Base-by-base conservation (phyloP, 23 tunicate species). In the Clavelina lepadiformis region DNA sequence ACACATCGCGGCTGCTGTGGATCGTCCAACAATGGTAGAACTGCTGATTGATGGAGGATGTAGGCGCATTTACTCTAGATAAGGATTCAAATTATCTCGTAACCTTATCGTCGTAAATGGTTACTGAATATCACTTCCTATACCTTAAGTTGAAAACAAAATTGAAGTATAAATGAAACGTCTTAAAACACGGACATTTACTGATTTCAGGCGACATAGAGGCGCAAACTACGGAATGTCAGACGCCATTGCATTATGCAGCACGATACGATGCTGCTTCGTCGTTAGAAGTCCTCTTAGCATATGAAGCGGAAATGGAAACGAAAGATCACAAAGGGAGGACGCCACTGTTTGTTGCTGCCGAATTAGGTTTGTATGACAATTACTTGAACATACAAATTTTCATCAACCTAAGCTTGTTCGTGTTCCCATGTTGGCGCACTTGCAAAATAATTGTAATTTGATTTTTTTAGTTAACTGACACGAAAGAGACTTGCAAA, bases 241-340 rank as follows among this genome's bases (percentile, higher is more conserved):
- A 86, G 46, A 86, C 95, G 0, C 86, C 86, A 2, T 62, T 86
- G 38, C 95, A 86, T 72, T 78, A 33, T 59, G 95, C 95, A 19
- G 95, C 95, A 33, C 51, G 95, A n/a, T 71, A 72, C 46, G 95
- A 86, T 56, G 95, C 95, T 5, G 73, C 65, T 1, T 73, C 77
- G 7, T 68, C 93, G 13, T 50, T 82, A n/a, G 63, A 69, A 69
- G 50, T 62, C 3, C 78, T 84, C 25, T n/a, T 77, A 3, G 51
- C 77, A 61, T 41, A 37, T 19, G 73, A 65, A 2, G 85, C 93
- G 1, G 64, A 84, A 13, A 78, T 35, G 0, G 93, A 84, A 66
- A 61, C 78, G 23, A 35, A 53, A 27, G 93, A 84, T 35, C 72
- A 78, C 54, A 46, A 57, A 37, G n/a, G 30, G 1, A 50, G 93